Evolutionary conservation across 2,113 vertebrate genomes (phyloP).

Genomic region (Bathybates hornii): DNA sequence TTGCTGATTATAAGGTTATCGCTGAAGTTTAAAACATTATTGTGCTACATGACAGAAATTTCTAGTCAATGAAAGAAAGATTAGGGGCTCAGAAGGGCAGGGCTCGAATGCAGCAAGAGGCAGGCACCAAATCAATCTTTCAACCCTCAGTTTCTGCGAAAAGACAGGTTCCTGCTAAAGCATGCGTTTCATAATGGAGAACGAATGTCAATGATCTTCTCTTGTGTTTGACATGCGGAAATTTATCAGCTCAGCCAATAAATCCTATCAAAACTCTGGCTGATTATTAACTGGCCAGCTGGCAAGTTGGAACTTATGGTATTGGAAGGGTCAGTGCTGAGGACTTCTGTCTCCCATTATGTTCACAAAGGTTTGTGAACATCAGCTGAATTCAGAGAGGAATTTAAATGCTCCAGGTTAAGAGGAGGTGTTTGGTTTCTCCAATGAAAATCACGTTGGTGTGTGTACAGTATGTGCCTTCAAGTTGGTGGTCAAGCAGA

Average conservation of each 20-base stretch:
- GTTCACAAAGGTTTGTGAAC: neutral
- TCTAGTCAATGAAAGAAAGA: neutral
- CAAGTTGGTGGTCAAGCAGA: neutral
- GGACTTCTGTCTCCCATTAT: neutral
- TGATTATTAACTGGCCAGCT: slow-evolving; percentile 62
- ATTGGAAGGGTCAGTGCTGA: slow-evolving; percentile 26
- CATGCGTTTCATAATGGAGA: slow-evolving; percentile 61
- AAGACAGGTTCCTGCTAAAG: slow-evolving; percentile 15
- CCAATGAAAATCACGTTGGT: neutral
- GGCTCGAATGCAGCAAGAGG: neutral
- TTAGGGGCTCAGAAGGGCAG: neutral
- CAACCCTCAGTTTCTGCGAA: slow-evolving; percentile 44
- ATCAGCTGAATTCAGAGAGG: neutral
- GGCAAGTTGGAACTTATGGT: slow-evolving; percentile 21
- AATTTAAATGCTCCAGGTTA: neutral
- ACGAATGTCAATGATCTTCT: slow-evolving; percentile 68
- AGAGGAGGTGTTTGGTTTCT: neutral
- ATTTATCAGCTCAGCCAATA: slow-evolving; percentile 65
- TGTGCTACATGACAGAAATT: neutral
- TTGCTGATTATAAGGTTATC: neutral
- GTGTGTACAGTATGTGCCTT: neutral
- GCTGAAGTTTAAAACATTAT: neutral
- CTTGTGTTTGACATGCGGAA: slow-evolving; percentile 58
- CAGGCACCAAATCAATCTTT: slow-evolving; percentile 19
- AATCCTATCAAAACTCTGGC: slow-evolving; percentile 61